Evolutionary conservation across 2,797 vertebrate species (phyloP).

Genomic region (Sylvia borin): DNA sequence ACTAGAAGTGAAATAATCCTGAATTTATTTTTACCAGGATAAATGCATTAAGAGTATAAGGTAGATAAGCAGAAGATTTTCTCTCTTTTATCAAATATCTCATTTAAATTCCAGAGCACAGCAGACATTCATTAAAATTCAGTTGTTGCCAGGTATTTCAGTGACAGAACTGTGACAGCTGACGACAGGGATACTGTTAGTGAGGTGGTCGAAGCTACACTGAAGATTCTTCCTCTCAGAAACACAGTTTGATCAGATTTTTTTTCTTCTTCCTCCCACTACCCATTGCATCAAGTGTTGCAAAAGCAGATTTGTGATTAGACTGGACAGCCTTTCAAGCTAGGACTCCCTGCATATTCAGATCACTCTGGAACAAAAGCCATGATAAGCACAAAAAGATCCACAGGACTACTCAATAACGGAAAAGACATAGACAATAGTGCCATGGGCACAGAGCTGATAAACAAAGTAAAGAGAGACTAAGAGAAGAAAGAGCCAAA

Average conservation of each 20-base stretch:
- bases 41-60: not conserved
- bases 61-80: not conserved
- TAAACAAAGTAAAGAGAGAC: not conserved
- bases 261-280: not conserved
- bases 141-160: slow-evolving; percentile 30
- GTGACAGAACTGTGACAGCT: slow-evolving; percentile 17
- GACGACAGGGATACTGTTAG: not conserved
- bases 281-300: not conserved
- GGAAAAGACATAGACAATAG: not conserved
- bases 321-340: slow-evolving; percentile 3
- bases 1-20: not conserved
- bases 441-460: not conserved
- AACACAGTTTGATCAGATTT: not conserved
- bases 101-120: slow-evolving; percentile 51
- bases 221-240: not conserved
- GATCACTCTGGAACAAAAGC: not conserved
- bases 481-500: not conserved
- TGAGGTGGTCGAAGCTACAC: not conserved
- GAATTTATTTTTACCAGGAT: not conserved
- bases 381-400: not conserved
- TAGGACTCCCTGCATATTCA: not conserved
- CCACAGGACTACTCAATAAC: not conserved
- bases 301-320: not conserved
- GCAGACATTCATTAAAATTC: slow-evolving; percentile 50
- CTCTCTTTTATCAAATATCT: slow-evolving; percentile 22